Percentiles rank a stretch among this genome's conserved stretches.
Evolutionary conservation across 2,113 vertebrate genomes (phyloP).

Genomic region (Brevimyrus niger): DNA sequence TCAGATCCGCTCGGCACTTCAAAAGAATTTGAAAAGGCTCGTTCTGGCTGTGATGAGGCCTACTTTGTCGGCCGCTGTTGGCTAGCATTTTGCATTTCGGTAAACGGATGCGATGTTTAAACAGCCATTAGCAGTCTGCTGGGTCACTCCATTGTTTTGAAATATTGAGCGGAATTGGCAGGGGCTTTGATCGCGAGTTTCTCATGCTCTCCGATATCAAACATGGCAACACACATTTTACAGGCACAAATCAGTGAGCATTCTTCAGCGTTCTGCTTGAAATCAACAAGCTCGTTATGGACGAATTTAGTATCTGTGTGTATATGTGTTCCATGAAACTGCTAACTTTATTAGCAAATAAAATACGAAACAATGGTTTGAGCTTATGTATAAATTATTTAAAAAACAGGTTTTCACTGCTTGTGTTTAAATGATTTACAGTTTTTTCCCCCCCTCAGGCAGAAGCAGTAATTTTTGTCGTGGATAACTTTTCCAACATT

Average conservation of each 20-base stretch:
- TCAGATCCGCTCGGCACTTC: constrained; percentile 89
- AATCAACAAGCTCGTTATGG: constrained; percentile 28
- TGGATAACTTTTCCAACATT: neutral
- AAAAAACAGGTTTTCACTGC: neutral
- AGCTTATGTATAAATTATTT: neutral
- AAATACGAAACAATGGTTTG: neutral
- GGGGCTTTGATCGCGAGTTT: constrained; percentile 64
- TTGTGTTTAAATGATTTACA: neutral
- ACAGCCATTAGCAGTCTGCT: constrained; percentile 67
- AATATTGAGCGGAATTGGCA: constrained; percentile 64
- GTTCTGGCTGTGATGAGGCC: constrained; percentile 67
- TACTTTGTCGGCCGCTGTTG: constrained; percentile 72
- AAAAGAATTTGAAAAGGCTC: constrained; percentile 82
- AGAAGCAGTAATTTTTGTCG: neutral
- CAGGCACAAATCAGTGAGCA: constrained; percentile 47
- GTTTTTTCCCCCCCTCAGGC: neutral
- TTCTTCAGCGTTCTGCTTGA: constrained; percentile 41
- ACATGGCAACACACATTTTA: constrained; percentile 56
- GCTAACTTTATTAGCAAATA: neutral
- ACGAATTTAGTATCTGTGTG: neutral
- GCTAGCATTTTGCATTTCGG: constrained; percentile 88
- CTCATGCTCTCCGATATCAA: constrained; percentile 58
- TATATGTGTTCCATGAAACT: neutral
- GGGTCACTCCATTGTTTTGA: constrained; percentile 60
- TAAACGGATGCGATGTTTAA: constrained; percentile 77